Base-by-base conservation (phyloP, 2,113 vertebrate genomes). In the Prolemur simus region DNA sequence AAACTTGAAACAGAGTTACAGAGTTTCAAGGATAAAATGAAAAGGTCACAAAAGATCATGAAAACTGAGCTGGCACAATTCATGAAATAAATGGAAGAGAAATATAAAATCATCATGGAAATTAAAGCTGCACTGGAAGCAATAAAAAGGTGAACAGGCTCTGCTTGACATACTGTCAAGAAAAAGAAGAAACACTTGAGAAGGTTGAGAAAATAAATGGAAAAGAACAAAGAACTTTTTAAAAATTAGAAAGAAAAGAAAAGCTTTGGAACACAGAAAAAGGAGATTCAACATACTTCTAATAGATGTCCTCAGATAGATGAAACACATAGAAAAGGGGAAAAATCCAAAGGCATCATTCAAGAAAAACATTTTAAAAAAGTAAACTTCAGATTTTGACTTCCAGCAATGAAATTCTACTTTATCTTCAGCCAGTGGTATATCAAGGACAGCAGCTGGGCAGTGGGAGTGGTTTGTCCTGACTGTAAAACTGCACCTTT, bases 1-100 rank as follows among this genome's bases (percentile, higher is more conserved):
- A 20, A 92, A 82, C 18, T 89, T 71, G 21, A 81, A 93, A 86
- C 2, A 29, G 63, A 78, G 20, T 45, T 66, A 76, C 42, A 95
- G n/a, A 80, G 45, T 94, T 78, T 87, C 47, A 91, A 63, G 34
- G 32, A 66, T 76, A 83, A 93, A 97, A 76, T 49, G 18, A 86
- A 91, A 86, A 91, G 21, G 39, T 23, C 21, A 74, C 23, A 45
- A 63, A 76, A 85, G 15, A 34, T 63, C 56, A 86, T 88, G 34
- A 94, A 83, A 94, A 64, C 25, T 77, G 32, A 93, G 42, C 29
- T 81, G 90, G 20, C 8, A 54, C 10, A 76, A 42, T 66, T 90
- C 23, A 82, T 82, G 13, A 82, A 68, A 87, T 91, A 88, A 93
- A 68, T 47, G 21, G 52, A 69, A 73, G 37, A 63, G 68, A 91